phyloP scores from a whole-genome alignment of 2,888 invertebrate genomes.

The Eupithecia inturbata region DNA sequence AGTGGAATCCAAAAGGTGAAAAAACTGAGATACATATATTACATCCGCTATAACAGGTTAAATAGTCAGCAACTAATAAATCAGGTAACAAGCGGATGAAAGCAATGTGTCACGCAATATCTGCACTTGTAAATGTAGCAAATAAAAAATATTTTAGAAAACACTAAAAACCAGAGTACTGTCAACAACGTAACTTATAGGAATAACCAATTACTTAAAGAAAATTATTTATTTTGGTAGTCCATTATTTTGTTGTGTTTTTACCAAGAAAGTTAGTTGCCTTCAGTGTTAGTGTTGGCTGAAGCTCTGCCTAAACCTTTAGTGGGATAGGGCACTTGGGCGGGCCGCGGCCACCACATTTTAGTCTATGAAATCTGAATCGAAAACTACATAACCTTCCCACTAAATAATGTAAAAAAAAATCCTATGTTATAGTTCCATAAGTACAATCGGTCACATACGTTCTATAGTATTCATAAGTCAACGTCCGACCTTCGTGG shows the following conservation, averaged over 20 bases:
- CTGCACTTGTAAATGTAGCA: slow-evolving; percentile 33
- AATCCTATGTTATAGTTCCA: slow-evolving; percentile 23
- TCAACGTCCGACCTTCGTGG: slow-evolving; percentile 29
- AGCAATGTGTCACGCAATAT: slow-evolving; percentile 45
- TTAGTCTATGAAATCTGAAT: neutral
- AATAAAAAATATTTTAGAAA: slow-evolving; percentile 26
- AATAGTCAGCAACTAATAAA: slow-evolving; percentile 31
- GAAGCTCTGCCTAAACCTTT: neutral
- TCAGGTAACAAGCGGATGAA: slow-evolving; percentile 42
- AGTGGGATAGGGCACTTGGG: neutral
- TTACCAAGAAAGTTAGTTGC: neutral
- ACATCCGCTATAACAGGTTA: neutral
- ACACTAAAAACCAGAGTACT: neutral
- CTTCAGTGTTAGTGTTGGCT: neutral
- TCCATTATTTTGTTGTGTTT: neutral
- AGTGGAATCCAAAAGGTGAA: neutral
- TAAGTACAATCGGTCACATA: slow-evolving; percentile 24
- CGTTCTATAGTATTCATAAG: neutral
- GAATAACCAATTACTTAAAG: neutral
- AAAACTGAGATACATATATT: neutral
- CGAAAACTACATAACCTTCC: neutral
- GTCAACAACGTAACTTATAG: neutral
- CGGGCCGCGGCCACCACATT: neutral
- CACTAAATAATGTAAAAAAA: slow-evolving; percentile 28
- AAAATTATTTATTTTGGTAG: neutral